A percentile compares a stretch with the other conserved stretches of the same genome.
Evolutionary conservation across 2,797 vertebrate genomes (phyloP).

Genomic region (Rhinatrema bivittatum): DNA sequence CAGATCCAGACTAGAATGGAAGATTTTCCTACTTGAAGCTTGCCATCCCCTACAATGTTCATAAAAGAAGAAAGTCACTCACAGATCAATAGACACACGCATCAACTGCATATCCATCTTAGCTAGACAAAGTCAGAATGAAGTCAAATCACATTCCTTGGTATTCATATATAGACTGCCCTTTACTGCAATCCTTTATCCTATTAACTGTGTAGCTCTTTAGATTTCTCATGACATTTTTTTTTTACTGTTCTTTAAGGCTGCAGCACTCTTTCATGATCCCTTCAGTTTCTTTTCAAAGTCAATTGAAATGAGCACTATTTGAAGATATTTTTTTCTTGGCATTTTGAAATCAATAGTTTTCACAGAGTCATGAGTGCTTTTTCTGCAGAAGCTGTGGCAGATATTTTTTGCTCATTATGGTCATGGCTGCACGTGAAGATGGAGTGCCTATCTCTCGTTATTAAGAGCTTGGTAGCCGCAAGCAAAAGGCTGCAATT

Average conservation of each 20-base stretch:
- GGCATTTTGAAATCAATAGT: conserved; percentile 59
- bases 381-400: conserved; percentile 38
- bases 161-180: too few relatives aligned
- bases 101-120: too few relatives aligned
- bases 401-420: conserved; percentile 42
- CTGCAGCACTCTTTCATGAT: not conserved
- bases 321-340: conserved; percentile 50
- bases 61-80: too few relatives aligned
- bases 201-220: not conserved
- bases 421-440: conserved; percentile 45
- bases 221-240: not conserved
- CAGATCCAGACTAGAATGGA: too few relatives aligned
- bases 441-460: conserved; percentile 56
- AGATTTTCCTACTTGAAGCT: too few relatives aligned
- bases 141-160: too few relatives aligned
- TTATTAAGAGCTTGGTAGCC: conserved; percentile 60
- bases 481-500: conserved; percentile 57
- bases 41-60: too few relatives aligned
- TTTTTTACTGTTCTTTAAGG: not conserved
- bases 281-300: conserved; percentile 34
- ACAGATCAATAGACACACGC: too few relatives aligned
- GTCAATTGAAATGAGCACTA: conserved; percentile 42
- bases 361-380: conserved; percentile 54
- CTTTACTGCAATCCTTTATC: conserved; percentile 8
- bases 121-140: too few relatives aligned